Evolutionary conservation across 64 coral and sea anemone species (phyloP).

Genomic region (Stylophora pistillata): DNA sequence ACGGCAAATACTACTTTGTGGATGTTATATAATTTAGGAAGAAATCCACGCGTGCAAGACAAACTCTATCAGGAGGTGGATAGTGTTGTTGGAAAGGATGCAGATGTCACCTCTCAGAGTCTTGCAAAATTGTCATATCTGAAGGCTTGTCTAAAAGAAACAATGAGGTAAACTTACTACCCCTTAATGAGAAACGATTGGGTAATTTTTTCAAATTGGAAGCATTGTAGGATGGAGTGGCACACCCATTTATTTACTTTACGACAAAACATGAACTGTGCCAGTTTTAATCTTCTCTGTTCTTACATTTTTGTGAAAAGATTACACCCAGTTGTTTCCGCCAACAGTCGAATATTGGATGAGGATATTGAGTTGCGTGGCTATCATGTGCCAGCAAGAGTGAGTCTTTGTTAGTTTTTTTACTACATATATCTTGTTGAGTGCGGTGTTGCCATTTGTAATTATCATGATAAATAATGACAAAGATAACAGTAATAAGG

Average conservation of each 20-base stretch:
- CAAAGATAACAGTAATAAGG: too few relatives aligned
- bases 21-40: constrained; percentile 37
- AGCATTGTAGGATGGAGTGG: too few relatives aligned
- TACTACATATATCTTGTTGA: background rate
- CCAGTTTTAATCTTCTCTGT: background rate
- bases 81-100: constrained; percentile 39
- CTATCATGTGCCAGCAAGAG: constrained; percentile 47
- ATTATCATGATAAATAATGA: too few relatives aligned
- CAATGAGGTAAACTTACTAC: constrained; percentile 16
- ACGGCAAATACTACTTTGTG: constrained; percentile 32
- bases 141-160: constrained; percentile 50
- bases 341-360: background rate
- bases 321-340: background rate
- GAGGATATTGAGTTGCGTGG: constrained; percentile 48
- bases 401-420: background rate
- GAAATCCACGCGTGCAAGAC: constrained; percentile 47
- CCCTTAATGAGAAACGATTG: background rate
- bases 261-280: too few relatives aligned
- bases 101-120: constrained; percentile 22
- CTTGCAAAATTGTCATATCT: constrained; percentile 40
- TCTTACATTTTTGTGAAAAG: background rate
- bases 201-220: background rate
- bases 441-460: background rate
- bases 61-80: constrained; percentile 51
- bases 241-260: too few relatives aligned